Base-by-base conservation (phyloP, 1,140 invertebrate species). In the Phenacoccus solenopsis region DNA sequence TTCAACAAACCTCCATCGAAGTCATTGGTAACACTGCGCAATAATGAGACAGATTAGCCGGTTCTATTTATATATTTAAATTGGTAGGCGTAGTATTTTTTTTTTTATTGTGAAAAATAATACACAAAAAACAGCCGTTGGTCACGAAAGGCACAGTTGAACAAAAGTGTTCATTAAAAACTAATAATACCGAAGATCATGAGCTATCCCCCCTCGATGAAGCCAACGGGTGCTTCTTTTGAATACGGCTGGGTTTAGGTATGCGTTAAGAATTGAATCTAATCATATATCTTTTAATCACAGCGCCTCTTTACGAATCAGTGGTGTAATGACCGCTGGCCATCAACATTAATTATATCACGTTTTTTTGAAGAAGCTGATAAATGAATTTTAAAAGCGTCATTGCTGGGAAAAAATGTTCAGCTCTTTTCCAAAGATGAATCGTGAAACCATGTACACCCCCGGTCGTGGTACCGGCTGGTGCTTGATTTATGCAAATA, bases 241-340 rank as follows among this genome's bases (percentile, higher is more conserved):
- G 59, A 64, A 64, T 64, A 64, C 25, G 4, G 59, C 25, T 64
- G 22, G n/a, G n/a, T 20, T 27, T 9, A 25, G 59, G 59, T 64
- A 64, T 64, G 59, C 59, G 59, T 64, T 64, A 64, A 64, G 59
- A 64, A 64, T 64, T 16, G 25, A 64, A 64, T 64, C 59, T 64
- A 64, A 25, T 64, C 59, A 64, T 64, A 27, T 20, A 64, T 64
- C 59, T 64, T 64, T 64, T 64, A 64, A 64, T 64, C 59, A 64
- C 59, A 27, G 25, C 22, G 22, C 20, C 21, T 64, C 25, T 25
- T 64, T 27, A 64, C 21, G 21, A 27, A 64, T 24, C 13, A 22
- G 22, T 64, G 25, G 25, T 64, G 25, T 27, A 64, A 25, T 64
- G 59, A 64, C 59, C 59, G 59, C 59, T 64, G 59, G 59, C 59